Evolutionary conservation across 2,888 invertebrate genomes (phyloP), one percentile per base, ranked within the genome.

Genomic region (Drosophila nr. medialis): DNA sequence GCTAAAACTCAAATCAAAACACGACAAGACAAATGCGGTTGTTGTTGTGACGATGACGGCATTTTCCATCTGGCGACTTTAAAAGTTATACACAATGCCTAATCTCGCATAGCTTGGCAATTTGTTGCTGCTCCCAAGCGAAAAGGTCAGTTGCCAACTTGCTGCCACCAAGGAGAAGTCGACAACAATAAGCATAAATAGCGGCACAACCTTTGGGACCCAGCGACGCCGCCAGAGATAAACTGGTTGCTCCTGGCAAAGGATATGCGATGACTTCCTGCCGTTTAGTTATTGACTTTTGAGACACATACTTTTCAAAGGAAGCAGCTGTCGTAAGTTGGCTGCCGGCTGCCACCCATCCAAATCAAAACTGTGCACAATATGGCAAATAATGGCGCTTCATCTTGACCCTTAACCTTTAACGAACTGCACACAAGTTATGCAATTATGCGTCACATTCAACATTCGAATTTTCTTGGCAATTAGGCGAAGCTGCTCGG

Each of bases 361-460:
- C 63, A 53, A 66, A 73, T 73, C 81, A 59, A 54, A 58, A 49
- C 49, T 56, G 67, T 42, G 60, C 53, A 81, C 90, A 88, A 89
- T 90, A 76, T 66, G 67, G 86, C 90, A 83, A 86, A 89, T 86
- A 89, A 89, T 90, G 81, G 63, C 69, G 72, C 74, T 86, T 89
- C 88, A 90, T 79, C 73, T 71, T 86, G 88, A 88, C 86, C 88
- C 85, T 77, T 77, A 10, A 42, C 66, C 45, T 24, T 29, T 38
- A 27, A 4, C 36, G 24, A n/a, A 40, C 34, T 62, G 68, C 72
- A 66, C 79, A 84, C 77, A 86, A 81, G 77, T 85, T 85, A 89
- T 80, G 87, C 89, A 85, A 85, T 89, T 89, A 81, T 68, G 70
- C 74, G 78, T 50, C 60, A 63, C 77, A 78, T 76, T 76, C 77